These are phyloP conservation scores for Microplitis manilae DNA, from an alignment of 2,888 invertebrate genomes.

Conservation along the genomic window DNA sequence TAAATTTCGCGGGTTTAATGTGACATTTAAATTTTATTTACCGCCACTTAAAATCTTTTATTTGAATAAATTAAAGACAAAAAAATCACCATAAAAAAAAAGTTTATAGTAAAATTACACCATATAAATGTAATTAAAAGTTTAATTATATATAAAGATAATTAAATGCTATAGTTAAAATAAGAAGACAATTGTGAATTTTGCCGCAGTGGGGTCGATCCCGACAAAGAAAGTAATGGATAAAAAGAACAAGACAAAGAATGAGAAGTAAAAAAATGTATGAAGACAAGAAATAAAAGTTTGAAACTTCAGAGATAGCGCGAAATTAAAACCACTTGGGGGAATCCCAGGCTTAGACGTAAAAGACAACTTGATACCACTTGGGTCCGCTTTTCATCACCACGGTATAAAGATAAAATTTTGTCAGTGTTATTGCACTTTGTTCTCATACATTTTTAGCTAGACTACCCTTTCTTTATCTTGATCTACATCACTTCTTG, in stretches of 20 bases:
- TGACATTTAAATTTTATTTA: too few relatives aligned
- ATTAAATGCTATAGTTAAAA: not conserved
- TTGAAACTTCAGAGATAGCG: not conserved
- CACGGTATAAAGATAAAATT: not conserved
- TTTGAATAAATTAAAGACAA: too few relatives aligned
- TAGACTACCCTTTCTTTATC: not conserved
- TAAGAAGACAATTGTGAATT: not conserved
- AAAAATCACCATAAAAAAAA: too few relatives aligned
- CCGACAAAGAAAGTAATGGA: not conserved
- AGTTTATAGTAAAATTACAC: too few relatives aligned
- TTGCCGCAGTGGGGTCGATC: slow-evolving; percentile 32
- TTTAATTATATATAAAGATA: not conserved
- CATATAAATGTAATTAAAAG: too few relatives aligned
- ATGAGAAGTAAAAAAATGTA: slow-evolving; percentile 20
- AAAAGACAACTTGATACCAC: slow-evolving; percentile 53
- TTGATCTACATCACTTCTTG: not conserved
- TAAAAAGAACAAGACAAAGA: slow-evolving; percentile 31
- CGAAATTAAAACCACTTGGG: slow-evolving; percentile 52
- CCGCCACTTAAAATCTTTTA: too few relatives aligned
- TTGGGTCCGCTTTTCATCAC: slow-evolving; percentile 59
- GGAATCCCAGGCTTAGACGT: slow-evolving; percentile 7
- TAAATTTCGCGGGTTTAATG: too few relatives aligned
- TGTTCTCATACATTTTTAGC: not conserved
- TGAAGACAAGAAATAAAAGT: not conserved
- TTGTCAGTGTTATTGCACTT: not conserved